phyloP scores from a whole-genome alignment of 2,113 vertebrate genomes.

The Nesoenas mayeri region DNA sequence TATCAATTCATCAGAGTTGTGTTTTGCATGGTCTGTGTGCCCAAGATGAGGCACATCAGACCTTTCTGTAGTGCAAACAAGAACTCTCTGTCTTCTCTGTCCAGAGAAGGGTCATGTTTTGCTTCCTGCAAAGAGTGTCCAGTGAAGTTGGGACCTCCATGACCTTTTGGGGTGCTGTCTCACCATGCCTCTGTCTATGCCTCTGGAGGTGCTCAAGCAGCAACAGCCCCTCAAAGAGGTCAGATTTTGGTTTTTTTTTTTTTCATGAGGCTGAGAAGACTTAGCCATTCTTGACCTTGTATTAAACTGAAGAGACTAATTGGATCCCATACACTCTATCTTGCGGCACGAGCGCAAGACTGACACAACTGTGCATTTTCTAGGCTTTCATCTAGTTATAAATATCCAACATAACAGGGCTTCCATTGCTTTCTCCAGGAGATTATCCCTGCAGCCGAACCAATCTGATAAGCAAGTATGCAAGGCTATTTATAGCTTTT shows the following conservation, averaged over 20 bases:
- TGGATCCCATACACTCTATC: slow-evolving; percentile 18
- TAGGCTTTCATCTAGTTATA: slow-evolving; percentile 66
- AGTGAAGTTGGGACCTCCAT: not conserved
- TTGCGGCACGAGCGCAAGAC: not conserved
- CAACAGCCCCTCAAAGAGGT: not conserved
- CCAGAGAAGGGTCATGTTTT: not conserved
- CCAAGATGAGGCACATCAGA: accelerated
- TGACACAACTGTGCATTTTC: slow-evolving; percentile 56
- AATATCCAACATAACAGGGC: slow-evolving; percentile 65
- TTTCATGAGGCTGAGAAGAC: not conserved
- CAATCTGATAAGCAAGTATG: slow-evolving; percentile 70
- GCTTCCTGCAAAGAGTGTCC: not conserved
- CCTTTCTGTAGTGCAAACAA: not conserved
- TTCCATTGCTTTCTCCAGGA: slow-evolving; percentile 68
- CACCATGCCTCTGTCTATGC: not conserved
- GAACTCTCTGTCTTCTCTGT: not conserved
- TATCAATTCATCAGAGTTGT: not conserved
- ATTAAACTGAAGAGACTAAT: not conserved
- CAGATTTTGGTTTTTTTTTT: not conserved
- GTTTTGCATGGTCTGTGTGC: not conserved
- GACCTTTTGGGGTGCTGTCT: not conserved
- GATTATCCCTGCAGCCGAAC: slow-evolving; percentile 67
- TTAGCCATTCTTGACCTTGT: slow-evolving; percentile 7
- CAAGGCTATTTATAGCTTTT: slow-evolving; percentile 66
- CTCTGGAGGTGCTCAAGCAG: not conserved